A percentile compares a stretch with the other conserved stretches of the same genome.
phyloP scores from a whole-genome alignment of 2,797 vertebrate species.

The Amniataba percoides region DNA sequence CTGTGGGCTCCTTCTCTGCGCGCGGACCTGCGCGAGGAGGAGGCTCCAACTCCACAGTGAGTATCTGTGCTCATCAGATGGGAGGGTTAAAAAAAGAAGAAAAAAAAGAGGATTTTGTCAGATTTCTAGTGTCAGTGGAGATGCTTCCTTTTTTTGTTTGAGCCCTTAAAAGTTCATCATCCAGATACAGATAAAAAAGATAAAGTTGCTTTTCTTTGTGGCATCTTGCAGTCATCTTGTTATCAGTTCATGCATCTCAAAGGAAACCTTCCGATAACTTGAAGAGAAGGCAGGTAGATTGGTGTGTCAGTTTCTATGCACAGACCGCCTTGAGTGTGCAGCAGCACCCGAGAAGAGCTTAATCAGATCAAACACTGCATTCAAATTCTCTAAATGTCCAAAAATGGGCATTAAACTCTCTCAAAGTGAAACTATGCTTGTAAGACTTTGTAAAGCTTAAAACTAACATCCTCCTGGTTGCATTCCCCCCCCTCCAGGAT shows the following conservation, averaged over 20 bases:
- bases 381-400: background rate
- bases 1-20: background rate
- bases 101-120: background rate
- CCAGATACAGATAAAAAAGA: background rate
- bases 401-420: background rate
- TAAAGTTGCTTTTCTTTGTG: too few species aligned
- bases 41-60: constrained; percentile 53
- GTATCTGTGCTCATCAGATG: constrained; percentile 31
- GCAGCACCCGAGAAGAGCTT: background rate
- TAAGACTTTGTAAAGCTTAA: background rate
- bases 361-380: background rate
- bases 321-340: background rate
- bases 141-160: background rate
- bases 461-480: constrained; percentile 18
- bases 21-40: background rate
- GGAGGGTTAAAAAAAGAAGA: too few species aligned
- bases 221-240: background rate
- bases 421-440: background rate
- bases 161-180: background rate
- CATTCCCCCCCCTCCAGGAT: background rate
- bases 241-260: background rate
- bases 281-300: background rate
- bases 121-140: background rate
- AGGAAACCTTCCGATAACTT: background rate
- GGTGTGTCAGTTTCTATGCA: background rate